Evolutionary conservation across 2,113 vertebrate genomes (phyloP), one percentile per base, ranked within the genome.

Genomic region (Sturnus vulgaris): DNA sequence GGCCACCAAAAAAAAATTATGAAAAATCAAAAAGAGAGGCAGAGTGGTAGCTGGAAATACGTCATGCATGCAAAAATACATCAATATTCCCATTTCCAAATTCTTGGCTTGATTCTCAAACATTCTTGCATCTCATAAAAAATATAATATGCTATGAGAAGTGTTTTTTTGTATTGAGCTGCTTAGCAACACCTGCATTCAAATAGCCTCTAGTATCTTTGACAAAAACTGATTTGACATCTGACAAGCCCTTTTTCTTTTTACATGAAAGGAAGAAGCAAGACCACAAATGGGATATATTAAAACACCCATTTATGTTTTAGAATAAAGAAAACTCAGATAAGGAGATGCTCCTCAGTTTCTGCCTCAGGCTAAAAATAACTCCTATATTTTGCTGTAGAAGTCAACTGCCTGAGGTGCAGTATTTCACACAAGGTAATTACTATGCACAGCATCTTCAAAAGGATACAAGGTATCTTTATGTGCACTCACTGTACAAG

Each of bases 181-280:
- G 85, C 87, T 88, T 56, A 93, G 90, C 64, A 96, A 90, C 87
- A 96, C 79, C 85, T 88, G 76, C 18, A 7, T 70, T 92, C 68
- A 87, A 93, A 73, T 6, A 93, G 72, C 92, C 79, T 71, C 47
- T 2, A 3, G 14, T 25, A 65, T 56, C 47, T 65, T 77, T 83
- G 68, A 95, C 90, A 88, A 92, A 59, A 95, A 91, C 50, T 46
- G 63, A 93, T 76, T 50, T 77, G 84, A 94, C 93, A 94, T 61
- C 78, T 92, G 78, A 91, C 1, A 5, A 87, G 63, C 14, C 47
- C 6, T 2, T 52, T 72, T 84, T 73, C 68, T 81, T 82, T 82
- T 60, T 19, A 37, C 66, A 37, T 56, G 18, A 69, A 96, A 93
- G 65, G 25, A 91, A 91, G 39, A 79, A 50, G 55, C 50, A 85